These are phyloP conservation scores for Nowickia ferox DNA, from an alignment of 2,888 invertebrate species.

Conservation along the genomic window DNA sequence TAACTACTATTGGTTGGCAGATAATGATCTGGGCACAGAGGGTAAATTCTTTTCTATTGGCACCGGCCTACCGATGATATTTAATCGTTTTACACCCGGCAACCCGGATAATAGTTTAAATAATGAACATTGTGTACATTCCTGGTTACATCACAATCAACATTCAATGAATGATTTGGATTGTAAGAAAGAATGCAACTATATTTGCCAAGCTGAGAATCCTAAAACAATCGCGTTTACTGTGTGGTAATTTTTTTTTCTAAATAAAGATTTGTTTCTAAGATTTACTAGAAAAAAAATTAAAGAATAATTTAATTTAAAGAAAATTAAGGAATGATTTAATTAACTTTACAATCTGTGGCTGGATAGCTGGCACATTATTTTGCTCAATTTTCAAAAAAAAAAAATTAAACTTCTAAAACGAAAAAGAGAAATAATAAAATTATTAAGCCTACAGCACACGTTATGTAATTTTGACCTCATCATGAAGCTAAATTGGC, in stretches of 20 bases:
- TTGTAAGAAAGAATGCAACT: slow-evolving; percentile 55
- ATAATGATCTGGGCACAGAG: slow-evolving; percentile 45
- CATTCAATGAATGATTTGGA: slow-evolving; percentile 60
- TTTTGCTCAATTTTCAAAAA: too few species aligned
- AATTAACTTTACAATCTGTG: too few species aligned
- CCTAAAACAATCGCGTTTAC: slow-evolving; percentile 58
- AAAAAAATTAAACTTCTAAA: too few species aligned
- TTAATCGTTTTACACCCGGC: slow-evolving; percentile 49
- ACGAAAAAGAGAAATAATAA: too few species aligned
- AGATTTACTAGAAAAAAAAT: neutral
- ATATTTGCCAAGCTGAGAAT: slow-evolving; percentile 58
- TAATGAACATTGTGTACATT: slow-evolving; percentile 51
- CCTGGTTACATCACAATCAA: slow-evolving; percentile 51
- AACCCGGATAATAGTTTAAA: slow-evolving; percentile 56
- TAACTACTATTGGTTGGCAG: slow-evolving; percentile 49
- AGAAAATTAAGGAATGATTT: too few species aligned
- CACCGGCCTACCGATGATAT: slow-evolving; percentile 49
- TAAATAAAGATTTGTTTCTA: neutral
- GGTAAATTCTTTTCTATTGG: slow-evolving; percentile 58
- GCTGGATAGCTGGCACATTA: too few species aligned
- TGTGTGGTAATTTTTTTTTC: slow-evolving; percentile 23
- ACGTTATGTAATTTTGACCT: too few species aligned
- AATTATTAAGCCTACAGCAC: too few species aligned
- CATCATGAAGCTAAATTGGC: too few species aligned
- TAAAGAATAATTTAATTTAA: neutral